Conservation (phyloP, 2,888 invertebrate genomes). For the Malthinus flaveolus region DNA sequence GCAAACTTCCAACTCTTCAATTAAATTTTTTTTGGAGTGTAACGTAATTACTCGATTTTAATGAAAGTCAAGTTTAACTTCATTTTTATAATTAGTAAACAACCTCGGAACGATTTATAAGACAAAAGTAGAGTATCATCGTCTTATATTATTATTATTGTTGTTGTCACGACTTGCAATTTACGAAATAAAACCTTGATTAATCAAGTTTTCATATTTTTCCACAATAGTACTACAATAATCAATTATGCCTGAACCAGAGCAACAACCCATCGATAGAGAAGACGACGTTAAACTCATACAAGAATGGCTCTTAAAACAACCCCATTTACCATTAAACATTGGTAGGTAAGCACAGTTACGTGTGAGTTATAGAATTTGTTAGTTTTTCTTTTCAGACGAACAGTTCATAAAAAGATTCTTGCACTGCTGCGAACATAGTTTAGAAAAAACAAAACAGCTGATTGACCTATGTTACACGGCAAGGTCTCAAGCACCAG, state of each 20-base stretch:
- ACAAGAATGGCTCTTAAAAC: slow-evolving; percentile 64
- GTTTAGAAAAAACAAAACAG: slow-evolving; percentile 62
- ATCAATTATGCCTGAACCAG: slow-evolving; percentile 6
- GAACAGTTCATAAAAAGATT: slow-evolving; percentile 62
- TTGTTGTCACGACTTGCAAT: no score
- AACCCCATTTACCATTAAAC: slow-evolving; percentile 68
- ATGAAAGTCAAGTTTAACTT: no score
- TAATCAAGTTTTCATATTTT: no score
- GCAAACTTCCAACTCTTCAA: no score
- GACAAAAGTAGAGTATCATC: no score
- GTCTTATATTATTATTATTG: no score
- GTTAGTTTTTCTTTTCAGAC: slow-evolving; percentile 52
- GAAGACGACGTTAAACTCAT: slow-evolving; percentile 37
- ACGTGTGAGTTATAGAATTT: background rate
- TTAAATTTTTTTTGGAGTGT: no score
- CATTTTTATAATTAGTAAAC: no score
- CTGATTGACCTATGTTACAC: slow-evolving; percentile 57
- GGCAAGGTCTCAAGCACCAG: slow-evolving; percentile 62
- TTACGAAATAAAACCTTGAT: no score
- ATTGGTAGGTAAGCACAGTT: slow-evolving; percentile 58
- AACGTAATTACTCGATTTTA: no score
- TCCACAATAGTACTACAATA: no score
- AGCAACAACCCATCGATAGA: background rate
- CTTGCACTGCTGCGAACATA: slow-evolving; percentile 59
- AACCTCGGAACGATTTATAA: no score